phyloP scores from a whole-genome alignment of 2,113 vertebrate species.

The Caloenas nicobarica region DNA sequence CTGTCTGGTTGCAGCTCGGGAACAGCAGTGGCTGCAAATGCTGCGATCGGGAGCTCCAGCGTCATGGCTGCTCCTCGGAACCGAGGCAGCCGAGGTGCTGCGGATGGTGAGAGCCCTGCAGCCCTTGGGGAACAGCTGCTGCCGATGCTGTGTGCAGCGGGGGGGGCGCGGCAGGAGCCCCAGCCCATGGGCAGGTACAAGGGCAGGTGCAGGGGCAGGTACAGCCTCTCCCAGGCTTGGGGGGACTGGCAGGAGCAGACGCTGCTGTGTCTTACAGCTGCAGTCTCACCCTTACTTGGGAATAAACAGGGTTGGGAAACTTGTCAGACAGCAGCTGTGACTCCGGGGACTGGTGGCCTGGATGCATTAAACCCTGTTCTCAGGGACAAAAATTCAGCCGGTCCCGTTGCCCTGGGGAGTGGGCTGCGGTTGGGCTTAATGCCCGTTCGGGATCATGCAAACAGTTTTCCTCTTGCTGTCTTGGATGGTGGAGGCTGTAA shows the following conservation, averaged over 20 bases:
- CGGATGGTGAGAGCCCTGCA: rapidly evolving
- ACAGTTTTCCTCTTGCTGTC: neutral
- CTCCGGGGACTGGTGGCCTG: neutral
- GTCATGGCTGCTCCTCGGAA: neutral
- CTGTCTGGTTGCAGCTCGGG: neutral
- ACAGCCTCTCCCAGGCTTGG: rapidly evolving
- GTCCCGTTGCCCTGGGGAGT: neutral
- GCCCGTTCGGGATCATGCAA: neutral
- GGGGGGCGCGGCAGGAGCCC: neutral
- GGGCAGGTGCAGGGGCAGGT: neutral
- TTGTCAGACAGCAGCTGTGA: neutral
- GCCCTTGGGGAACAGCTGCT: rapidly evolving
- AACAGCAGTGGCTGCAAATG: neutral
- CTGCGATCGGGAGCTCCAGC: neutral
- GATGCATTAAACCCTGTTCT: neutral
- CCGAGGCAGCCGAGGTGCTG: neutral
- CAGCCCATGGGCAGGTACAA: neutral
- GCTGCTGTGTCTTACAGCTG: rapidly evolving
- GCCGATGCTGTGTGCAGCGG: rapidly evolving
- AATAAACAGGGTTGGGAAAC: neutral
- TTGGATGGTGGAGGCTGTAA: rapidly evolving
- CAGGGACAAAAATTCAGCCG: neutral
- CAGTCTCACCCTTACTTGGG: neutral
- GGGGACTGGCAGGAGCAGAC: neutral
- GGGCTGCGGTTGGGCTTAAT: neutral